A percentile compares a stretch with the other conserved stretches of the same genome.
These are phyloP conservation scores for Leptogaster cylindrica DNA, from an alignment of 2,888 invertebrate genomes.

Conservation along the genomic window DNA sequence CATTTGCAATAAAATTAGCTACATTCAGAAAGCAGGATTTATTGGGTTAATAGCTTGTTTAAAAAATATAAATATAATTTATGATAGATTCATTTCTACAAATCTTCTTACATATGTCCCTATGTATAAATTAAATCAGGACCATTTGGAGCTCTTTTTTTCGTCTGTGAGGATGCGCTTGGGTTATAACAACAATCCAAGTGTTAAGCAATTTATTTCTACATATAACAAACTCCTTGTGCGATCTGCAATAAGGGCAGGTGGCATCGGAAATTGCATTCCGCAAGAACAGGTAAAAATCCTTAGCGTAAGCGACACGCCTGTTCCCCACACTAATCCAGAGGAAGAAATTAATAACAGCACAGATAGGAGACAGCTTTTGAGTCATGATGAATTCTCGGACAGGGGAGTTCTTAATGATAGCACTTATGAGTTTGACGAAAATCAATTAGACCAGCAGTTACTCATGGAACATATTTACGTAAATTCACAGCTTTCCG, in stretches of 20 bases:
- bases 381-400: no score
- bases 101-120: not conserved
- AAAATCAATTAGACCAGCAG: not conserved
- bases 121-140: not conserved
- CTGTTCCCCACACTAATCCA: not conserved
- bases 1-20: not conserved
- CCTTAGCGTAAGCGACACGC: not conserved
- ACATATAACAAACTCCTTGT: slow-evolving; percentile 18
- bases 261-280: slow-evolving; percentile 32
- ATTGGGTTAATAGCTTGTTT: not conserved
- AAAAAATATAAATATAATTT: not conserved
- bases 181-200: not conserved
- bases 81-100: not conserved
- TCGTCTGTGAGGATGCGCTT: not conserved
- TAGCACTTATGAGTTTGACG: no score
- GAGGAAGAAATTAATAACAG: not conserved
- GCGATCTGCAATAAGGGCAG: slow-evolving; percentile 11
- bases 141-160: not conserved
- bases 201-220: slow-evolving; percentile 1
- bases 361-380: no score
- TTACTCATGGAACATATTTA: slow-evolving; percentile 16
- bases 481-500: not conserved
- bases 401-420: no score
- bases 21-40: slow-evolving; percentile 11
- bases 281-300: slow-evolving; percentile 10